A percentile compares a stretch with the other conserved stretches of the same genome.
Evolutionary conservation across 2,113 vertebrate species (phyloP).

Genomic region (Elanoides forficatus): DNA sequence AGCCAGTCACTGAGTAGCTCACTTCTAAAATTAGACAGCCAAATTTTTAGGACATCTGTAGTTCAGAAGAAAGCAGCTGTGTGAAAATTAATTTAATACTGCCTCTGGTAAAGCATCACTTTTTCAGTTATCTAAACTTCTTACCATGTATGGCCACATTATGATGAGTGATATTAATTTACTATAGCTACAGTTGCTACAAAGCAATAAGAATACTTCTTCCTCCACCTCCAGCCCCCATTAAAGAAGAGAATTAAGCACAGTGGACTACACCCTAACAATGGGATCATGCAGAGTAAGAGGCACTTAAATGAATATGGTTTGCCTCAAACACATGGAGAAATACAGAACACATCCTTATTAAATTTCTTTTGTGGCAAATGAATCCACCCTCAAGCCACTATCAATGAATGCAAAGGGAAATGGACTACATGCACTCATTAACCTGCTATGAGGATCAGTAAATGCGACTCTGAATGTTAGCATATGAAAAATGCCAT

Average conservation of each 20-base stretch:
- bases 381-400: not conserved
- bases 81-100: constrained; percentile 42
- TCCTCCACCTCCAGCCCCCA: not conserved
- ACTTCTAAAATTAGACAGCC: constrained; percentile 32
- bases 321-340: not conserved
- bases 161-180: not conserved
- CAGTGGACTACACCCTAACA: not conserved
- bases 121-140: constrained; percentile 25
- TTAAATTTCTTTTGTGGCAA: not conserved
- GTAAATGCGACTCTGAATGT: not conserved
- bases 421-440: not conserved
- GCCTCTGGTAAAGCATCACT: constrained; percentile 43
- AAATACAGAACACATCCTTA: not conserved
- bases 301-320: not conserved
- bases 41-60: constrained; percentile 34
- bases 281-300: not conserved
- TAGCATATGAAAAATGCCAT: not conserved
- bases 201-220: not conserved
- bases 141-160: not conserved
- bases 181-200: not conserved
- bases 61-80: constrained; percentile 28
- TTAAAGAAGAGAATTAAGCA: not conserved
- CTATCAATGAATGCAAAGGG: not conserved
- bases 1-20: not conserved
- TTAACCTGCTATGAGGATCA: not conserved